Base-by-base conservation (phyloP, 1,140 invertebrate genomes). In the Asobara japonica region DNA sequence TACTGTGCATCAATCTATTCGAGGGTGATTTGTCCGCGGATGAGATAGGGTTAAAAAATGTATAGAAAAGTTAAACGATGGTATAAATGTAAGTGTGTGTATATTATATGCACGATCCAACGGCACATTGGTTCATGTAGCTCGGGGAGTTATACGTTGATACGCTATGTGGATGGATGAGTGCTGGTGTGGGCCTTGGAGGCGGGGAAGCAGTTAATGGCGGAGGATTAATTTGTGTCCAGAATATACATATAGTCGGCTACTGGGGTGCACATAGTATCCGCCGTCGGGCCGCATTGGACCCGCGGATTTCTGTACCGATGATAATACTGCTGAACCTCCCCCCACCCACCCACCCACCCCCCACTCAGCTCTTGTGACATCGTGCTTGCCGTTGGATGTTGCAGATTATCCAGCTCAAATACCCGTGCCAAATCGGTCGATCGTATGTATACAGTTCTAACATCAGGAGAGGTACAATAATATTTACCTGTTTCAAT, bases 381-480 rank as follows among this genome's bases (percentile, higher is more conserved):
- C 69, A 74, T 66, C 69, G 73, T 74, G 69, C 65, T 36, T 60
- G 45, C 69, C 45, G 27, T 31, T 66, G 66, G 69, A 69, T 74
- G 66, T 74, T 69, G 36, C 36, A 68, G 72, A 74, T 71, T 68
- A 74, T 74, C 48, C 64, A 66, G 65, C 64, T 64, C 70, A 74
- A 74, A 74, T 74, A 65, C 29, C 61, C 27, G 66, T 56, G 66
- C 48, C 66, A 68, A 68, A 56, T 68, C 45, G 66, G 16, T 29
- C 30, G 41, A 68, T 56, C 51, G 51, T 56, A 56, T 56, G 22
- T 56, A 56, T 56, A 27, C 20, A 51, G 45, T 51, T 51, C 45
- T 20, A 51, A 51, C 45, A 18, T 51, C 20, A 20, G 45, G 18
- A 51, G 45, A 51, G 45, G 45, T 11, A 51, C 45, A 51, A 51